Base-by-base conservation (phyloP, 92 coral and sea anemone genomes). In the Virgularia gustaviana region DNA sequence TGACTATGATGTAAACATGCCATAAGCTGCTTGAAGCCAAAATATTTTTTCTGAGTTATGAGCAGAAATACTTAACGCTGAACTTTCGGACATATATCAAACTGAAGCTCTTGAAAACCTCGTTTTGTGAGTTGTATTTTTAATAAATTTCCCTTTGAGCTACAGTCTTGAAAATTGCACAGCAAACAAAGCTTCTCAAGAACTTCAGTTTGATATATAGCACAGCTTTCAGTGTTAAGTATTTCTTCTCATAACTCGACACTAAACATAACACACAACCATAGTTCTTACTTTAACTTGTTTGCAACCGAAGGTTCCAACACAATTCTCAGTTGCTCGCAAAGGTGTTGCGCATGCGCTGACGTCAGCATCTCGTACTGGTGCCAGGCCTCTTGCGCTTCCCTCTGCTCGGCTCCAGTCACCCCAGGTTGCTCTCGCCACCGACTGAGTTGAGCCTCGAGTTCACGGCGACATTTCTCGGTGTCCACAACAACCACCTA, bases 311-410 rank as follows among this genome's bases (percentile, higher is more conserved):
- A 89, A 3, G 99, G 99, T 77, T 94, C 99, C 24, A 94, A 84
- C 15, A 94, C 96, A 75, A 94, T 79, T 63, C 99, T 83, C 47
- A 94, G 88, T 79, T 94, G 99, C 58, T 94, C 99, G 78, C 99
- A 94, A 42, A 94, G 73, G 43, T 94, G 94, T 72, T 94, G 99
- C 6, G 99, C 85, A 55, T 86, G 86, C 45, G 86, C 73, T 68
- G 89, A 81, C 71, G 99, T 94, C 76, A 94, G 78, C 16, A 84
- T 41, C 49, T 94, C 99, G 66, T 94, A 94, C 59, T 89, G 87
- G 77, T 85, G 94, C 99, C 99, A 94, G 13, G 90, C 81, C 45
- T 85, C 89, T 29, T 84, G 96, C 3, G 99, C 96, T 62, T 73
- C 36, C 12, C 75, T 59, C 72, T 82, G 94, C 65, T 89, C 89